Base-by-base conservation (phyloP, 2,888 invertebrate genomes). In the Diplazon laetatorius region DNA sequence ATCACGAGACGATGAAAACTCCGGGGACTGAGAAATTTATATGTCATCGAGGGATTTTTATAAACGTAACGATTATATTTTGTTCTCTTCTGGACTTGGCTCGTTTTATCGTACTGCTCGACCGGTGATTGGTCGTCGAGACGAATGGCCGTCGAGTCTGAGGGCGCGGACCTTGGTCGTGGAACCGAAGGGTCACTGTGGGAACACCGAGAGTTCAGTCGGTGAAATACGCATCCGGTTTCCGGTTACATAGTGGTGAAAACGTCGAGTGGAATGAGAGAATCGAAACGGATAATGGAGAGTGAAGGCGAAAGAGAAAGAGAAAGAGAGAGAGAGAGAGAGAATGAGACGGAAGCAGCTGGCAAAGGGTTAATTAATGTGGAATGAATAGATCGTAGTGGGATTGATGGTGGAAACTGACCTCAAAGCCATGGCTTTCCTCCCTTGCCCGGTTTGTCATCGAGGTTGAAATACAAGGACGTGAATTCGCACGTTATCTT, bases 401-500 rank as follows among this genome's bases (percentile, higher is more conserved):
- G 37, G 62, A 35, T 63, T 22, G 57, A 76, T 71, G 48, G 25
- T 68, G 50, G 35, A 3, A 18, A 63, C 75, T 57, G 48, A 76
- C 75, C 70, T 65, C 30, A 35, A 16, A 83, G 14, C 63, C 76
- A 83, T 9, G 76, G 80, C 18, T 81, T 82, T 37, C 82, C 80
- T 14, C 76, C 78, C 44, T 80, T 83, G 42, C 81, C 80, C 1
- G 82, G 80, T 50, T 87, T 84, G 57, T 86, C 86, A 3, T 55
- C 55, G 12, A 87, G 81, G 69, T 89, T 87, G 73, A 87, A 89
- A 69, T 82, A 85, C 46, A 88, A 72, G 12, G 78, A 68, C 16
- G 30, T 68, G 46, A 80, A 76, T 9, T 82, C 60, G 46, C 66
- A 82, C 35, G 68, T 76, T 60, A 89, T 82, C 42, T 57, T 72